A percentile compares a stretch with the other conserved stretches of the same genome.
These are phyloP conservation scores for Channa maculata DNA, from an alignment of 2,113 vertebrate genomes.

Conservation along the genomic window DNA sequence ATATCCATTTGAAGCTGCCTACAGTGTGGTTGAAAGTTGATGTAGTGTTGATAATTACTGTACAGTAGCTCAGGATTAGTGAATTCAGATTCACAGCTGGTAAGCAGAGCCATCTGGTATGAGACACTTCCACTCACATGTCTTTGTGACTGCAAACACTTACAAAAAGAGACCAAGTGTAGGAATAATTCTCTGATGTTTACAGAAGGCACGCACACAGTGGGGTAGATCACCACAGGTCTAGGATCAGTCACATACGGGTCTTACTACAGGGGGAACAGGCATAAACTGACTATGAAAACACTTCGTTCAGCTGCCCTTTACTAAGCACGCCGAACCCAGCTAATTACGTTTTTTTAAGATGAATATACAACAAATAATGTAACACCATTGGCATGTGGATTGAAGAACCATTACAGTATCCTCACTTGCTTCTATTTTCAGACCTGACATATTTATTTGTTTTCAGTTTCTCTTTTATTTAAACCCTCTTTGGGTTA, in stretches of 20 bases:
- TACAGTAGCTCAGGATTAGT: constrained; percentile 71
- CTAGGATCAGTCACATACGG: constrained; percentile 43
- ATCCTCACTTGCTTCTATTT: constrained; percentile 49
- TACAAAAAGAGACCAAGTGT: not conserved
- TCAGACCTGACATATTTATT: constrained; percentile 27
- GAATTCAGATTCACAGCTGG: constrained; percentile 37
- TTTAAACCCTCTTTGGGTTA: constrained; percentile 23
- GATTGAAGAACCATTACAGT: constrained; percentile 69
- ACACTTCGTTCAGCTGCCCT: constrained; percentile 42
- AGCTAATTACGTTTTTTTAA: constrained; percentile 45
- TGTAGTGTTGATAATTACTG: constrained; percentile 45
- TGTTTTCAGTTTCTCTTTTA: constrained; percentile 6
- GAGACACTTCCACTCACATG: not conserved
- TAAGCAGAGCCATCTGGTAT: not conserved
- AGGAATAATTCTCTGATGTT: not conserved
- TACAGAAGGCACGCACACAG: not conserved
- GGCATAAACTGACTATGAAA: constrained; percentile 10
- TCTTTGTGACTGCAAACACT: not conserved
- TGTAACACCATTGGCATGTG: constrained; percentile 73
- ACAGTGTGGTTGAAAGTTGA: constrained; percentile 27
- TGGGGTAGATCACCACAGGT: constrained; percentile 12
- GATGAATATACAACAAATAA: constrained; percentile 10
- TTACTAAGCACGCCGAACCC: constrained; percentile 55
- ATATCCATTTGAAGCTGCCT: constrained; percentile 28
- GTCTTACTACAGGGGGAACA: constrained; percentile 29